phyloP scores from a whole-genome alignment of 2,113 vertebrate species.

The Cyanocitta stelleri region DNA sequence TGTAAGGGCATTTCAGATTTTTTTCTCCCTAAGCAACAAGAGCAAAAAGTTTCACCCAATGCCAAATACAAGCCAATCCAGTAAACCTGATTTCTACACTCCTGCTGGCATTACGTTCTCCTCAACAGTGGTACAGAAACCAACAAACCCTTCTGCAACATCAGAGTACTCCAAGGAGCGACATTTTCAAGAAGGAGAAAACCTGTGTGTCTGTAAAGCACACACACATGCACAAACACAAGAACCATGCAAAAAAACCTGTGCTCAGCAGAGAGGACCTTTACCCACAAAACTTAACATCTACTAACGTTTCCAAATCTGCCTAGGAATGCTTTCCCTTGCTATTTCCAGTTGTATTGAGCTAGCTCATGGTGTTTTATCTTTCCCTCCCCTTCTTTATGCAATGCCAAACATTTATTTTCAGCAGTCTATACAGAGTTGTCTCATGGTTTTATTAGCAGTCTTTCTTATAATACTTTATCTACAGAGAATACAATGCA shows the following conservation, averaged over 20 bases:
- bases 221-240: background rate
- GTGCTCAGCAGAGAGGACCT: background rate
- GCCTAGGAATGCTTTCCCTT: background rate
- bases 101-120: background rate
- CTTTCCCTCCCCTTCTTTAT: background rate
- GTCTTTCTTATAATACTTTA: background rate
- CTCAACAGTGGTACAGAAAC: background rate
- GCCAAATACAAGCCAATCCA: background rate
- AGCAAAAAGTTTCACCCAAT: background rate
- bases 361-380: background rate
- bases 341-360: background rate
- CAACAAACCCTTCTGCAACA: background rate
- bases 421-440: background rate
- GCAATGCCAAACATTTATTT: background rate
- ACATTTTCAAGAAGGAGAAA: background rate
- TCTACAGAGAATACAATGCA: background rate
- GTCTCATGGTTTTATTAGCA: background rate
- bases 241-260: background rate
- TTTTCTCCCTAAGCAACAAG: background rate
- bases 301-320: background rate
- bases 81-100: background rate
- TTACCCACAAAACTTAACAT: background rate
- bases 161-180: background rate
- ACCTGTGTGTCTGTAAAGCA: background rate
- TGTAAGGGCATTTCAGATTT: background rate